phyloP scores from a whole-genome alignment of 2,113 vertebrate genomes.

The Brachypodius melanocephalos region DNA sequence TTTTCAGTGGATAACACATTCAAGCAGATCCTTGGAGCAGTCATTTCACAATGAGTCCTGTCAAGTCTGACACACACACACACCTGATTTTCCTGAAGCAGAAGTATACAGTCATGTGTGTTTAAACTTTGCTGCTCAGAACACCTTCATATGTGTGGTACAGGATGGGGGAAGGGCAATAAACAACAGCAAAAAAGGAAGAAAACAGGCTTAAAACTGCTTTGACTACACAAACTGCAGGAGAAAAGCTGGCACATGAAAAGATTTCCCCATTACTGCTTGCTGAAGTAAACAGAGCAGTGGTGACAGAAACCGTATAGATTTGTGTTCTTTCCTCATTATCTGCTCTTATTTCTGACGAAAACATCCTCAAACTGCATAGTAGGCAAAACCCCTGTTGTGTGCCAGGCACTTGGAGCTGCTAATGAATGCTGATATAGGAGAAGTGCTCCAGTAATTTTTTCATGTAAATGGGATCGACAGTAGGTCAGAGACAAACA shows the following conservation, averaged over 20 bases:
- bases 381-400: constrained; percentile 51
- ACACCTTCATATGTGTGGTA: not conserved
- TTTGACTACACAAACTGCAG: not conserved
- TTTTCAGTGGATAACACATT: not conserved
- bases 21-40: not conserved
- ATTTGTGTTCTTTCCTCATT: constrained; percentile 47
- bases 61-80: not conserved
- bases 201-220: not conserved
- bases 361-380: constrained; percentile 28
- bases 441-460: constrained; percentile 24
- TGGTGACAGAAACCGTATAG: not conserved
- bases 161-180: not conserved
- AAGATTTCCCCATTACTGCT: constrained; percentile 6
- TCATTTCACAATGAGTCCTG: not conserved
- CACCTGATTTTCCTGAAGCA: not conserved
- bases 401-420: constrained; percentile 9
- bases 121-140: not conserved
- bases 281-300: constrained; percentile 3
- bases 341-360: not conserved
- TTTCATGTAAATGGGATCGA: constrained; percentile 44
- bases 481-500: constrained; percentile 47
- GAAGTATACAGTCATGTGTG: not conserved
- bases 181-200: not conserved
- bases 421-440: constrained; percentile 54
- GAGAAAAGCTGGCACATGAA: not conserved